phyloP scores from a whole-genome alignment of 2,113 vertebrate species.

The Rhinopomastus cyanomelas region DNA sequence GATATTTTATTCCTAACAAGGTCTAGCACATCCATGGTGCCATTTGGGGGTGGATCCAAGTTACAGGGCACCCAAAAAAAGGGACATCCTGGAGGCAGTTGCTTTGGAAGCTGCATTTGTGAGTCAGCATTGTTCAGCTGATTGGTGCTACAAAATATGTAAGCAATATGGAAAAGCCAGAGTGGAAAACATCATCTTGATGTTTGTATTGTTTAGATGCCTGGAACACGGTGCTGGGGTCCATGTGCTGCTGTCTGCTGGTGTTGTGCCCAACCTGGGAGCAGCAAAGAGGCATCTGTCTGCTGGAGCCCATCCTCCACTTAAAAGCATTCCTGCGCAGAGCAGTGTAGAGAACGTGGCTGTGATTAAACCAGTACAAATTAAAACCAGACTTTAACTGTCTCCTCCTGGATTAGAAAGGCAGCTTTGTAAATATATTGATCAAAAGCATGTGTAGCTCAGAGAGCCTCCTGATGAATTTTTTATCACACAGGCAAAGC shows the following conservation, averaged over 20 bases:
- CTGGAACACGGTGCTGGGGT: background rate
- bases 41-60: background rate
- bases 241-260: conserved; percentile 2
- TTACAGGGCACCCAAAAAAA: background rate
- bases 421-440: conserved; percentile 24
- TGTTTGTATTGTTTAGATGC: background rate
- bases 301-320: background rate
- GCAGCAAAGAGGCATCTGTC: conserved; percentile 19
- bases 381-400: conserved; percentile 21
- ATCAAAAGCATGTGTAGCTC: conserved; percentile 42
- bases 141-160: background rate
- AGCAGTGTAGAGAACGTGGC: background rate
- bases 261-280: background rate
- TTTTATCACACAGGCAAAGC: conserved; percentile 35
- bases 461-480: conserved; percentile 31
- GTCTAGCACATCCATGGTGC: background rate
- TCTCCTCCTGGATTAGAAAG: conserved; percentile 34
- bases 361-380: conserved; percentile 32
- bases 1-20: background rate
- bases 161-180: background rate
- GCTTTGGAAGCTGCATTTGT: fast-evolving
- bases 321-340: background rate
- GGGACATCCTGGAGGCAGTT: background rate
- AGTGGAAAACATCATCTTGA: background rate
- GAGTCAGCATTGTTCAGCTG: background rate